Conservation (phyloP, 2,113 vertebrate genomes). For the Canis aureus region DNA sequence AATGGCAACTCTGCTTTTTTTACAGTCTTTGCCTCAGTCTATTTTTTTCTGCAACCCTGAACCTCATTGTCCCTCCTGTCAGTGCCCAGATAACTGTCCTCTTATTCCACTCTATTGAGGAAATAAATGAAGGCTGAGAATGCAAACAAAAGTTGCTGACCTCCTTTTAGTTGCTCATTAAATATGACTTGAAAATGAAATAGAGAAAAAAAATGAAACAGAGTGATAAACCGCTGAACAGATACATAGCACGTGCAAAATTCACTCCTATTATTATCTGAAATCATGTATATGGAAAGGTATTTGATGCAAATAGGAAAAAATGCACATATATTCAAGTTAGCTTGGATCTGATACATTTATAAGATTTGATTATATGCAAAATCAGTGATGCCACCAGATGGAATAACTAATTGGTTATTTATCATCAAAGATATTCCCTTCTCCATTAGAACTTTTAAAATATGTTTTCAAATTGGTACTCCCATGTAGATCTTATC, state of each 20-base stretch:
- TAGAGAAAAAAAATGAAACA: neutral
- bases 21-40: neutral
- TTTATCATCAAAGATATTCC: neutral
- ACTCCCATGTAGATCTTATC: neutral
- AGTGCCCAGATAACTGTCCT: neutral
- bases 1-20: neutral
- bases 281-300: neutral
- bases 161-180: neutral
- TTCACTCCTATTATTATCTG: constrained; percentile 21
- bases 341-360: neutral
- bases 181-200: constrained; percentile 22
- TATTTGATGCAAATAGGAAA: neutral
- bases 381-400: constrained; percentile 10
- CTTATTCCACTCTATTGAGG: neutral
- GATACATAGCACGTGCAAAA: neutral
- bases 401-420: neutral
- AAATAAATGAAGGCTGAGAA: constrained; percentile 17
- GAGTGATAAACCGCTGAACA: neutral
- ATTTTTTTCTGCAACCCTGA: neutral
- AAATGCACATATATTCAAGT: neutral
- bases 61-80: neutral
- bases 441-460: neutral
- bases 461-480: neutral
- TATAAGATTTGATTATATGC: neutral
- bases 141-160: neutral